Evolutionary conservation across 2,888 invertebrate species (phyloP).

Genomic region (Cyclophora punctaria): DNA sequence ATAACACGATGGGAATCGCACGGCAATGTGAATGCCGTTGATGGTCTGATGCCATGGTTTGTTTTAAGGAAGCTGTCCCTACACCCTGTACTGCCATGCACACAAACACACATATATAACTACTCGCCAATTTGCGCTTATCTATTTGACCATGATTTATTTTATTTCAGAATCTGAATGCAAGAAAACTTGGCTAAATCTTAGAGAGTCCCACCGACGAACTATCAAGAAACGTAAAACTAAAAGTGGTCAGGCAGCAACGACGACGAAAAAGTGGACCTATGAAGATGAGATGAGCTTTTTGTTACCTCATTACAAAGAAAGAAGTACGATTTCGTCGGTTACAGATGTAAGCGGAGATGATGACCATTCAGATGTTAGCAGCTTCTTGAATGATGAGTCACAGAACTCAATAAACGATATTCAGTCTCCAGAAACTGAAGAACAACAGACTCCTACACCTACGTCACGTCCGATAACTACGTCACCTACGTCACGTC

Average conservation of each 20-base stretch:
- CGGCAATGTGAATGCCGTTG: too few species aligned
- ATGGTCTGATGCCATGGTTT: too few species aligned
- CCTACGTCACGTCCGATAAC: slow-evolving; percentile 13
- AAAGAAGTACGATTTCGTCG: slow-evolving; percentile 19
- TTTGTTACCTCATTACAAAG: slow-evolving; percentile 21
- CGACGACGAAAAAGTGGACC: slow-evolving; percentile 21
- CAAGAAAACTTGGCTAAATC: slow-evolving; percentile 21
- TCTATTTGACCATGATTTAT: background rate
- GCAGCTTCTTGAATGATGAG: slow-evolving; percentile 17
- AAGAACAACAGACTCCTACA: slow-evolving; percentile 15
- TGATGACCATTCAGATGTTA: slow-evolving; percentile 15
- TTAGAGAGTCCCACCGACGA: slow-evolving; percentile 17
- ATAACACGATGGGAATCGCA: too few species aligned
- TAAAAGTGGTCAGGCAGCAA: slow-evolving; percentile 20
- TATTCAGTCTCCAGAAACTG: slow-evolving; percentile 16
- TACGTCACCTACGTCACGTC: too few species aligned
- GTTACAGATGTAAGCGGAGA: slow-evolving; percentile 6
- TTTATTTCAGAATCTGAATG: background rate
- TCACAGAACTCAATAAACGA: slow-evolving; percentile 17
- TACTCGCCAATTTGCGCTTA: too few species aligned
- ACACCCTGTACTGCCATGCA: too few species aligned
- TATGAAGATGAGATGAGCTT: slow-evolving; percentile 23
- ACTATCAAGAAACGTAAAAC: slow-evolving; percentile 20
- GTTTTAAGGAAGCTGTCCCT: too few species aligned
- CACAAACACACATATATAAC: too few species aligned